A percentile compares a stretch with the other conserved stretches of the same genome.
These are phyloP conservation scores for Myodes glareolus DNA, from an alignment of 2,113 vertebrate genomes.

Conservation along the genomic window DNA sequence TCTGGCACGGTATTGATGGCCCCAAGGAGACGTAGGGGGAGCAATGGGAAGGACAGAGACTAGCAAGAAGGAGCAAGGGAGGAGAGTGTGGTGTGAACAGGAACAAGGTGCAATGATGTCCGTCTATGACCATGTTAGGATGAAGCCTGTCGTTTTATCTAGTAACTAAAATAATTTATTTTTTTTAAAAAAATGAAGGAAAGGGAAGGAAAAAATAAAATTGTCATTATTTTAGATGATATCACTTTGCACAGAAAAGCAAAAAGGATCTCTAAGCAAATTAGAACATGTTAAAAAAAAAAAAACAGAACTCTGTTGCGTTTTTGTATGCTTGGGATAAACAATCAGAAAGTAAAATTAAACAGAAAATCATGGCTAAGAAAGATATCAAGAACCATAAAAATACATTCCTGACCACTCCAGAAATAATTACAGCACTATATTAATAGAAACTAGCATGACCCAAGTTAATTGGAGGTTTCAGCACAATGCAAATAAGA, in stretches of 20 bases:
- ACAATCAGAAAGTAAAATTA: slow-evolving; percentile 53
- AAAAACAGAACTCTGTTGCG: slow-evolving; percentile 29
- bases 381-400: slow-evolving; percentile 2
- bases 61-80: not conserved
- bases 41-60: not conserved
- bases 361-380: slow-evolving; percentile 1
- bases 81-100: too few relatives aligned
- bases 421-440: not conserved
- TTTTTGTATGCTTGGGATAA: slow-evolving; percentile 41
- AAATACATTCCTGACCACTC: not conserved
- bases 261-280: not conserved
- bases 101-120: not conserved
- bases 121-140: too few relatives aligned
- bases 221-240: slow-evolving; percentile 43
- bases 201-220: slow-evolving; percentile 6
- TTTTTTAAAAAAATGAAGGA: not conserved
- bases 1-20: not conserved
- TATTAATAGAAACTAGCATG: slow-evolving; percentile 22
- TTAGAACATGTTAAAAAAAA: slow-evolving; percentile 39
- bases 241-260: not conserved
- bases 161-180: not conserved
- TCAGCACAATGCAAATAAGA: not conserved
- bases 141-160: not conserved
- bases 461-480: not conserved
- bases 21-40: not conserved